Percentiles rank a stretch among this genome's conserved stretches.
Conservation (phyloP, 1,140 invertebrate species). For the Drosophila pseudoobscura region DNA sequence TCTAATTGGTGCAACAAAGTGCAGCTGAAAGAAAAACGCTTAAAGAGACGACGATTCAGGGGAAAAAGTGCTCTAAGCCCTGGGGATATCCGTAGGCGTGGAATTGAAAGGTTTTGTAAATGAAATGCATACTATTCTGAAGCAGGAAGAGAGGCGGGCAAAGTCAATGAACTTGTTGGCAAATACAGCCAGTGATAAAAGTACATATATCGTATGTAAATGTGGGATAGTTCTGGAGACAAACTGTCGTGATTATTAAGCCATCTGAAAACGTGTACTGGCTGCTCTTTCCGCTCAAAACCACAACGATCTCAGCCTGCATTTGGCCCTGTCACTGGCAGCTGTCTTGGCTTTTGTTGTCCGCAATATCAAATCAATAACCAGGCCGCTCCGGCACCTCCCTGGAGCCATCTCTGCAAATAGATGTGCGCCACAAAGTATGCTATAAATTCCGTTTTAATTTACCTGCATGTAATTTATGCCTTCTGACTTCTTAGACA, state of each 20-base stretch:
- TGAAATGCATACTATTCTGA: constrained; percentile 40
- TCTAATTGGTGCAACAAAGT: constrained; percentile 68
- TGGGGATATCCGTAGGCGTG: constrained; percentile 33
- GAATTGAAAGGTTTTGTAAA: constrained; percentile 36
- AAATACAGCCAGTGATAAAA: no score
- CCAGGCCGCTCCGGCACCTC: constrained; percentile 29
- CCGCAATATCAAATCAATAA: constrained; percentile 49
- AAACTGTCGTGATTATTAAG: no score
- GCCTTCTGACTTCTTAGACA: constrained; percentile 77
- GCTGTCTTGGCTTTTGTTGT: constrained; percentile 40
- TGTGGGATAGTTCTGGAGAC: no score
- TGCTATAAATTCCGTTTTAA: constrained; percentile 81
- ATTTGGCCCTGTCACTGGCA: constrained; percentile 27
- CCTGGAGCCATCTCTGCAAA: constrained; percentile 49
- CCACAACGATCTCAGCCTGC: constrained; percentile 32
- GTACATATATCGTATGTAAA: no score
- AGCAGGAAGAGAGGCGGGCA: constrained; percentile 14
- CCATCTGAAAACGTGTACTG: no score
- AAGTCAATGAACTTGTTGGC: constrained; percentile 42
- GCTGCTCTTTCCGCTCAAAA: constrained; percentile 18
- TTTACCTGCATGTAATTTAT: constrained; percentile 82
- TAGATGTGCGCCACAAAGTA: constrained; percentile 78
- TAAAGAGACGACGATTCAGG: constrained; percentile 21
- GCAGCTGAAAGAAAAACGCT: constrained; percentile 57
- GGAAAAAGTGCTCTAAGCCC: constrained; percentile 14